Conservation (phyloP, 2,113 vertebrate species). For the Taurulus bubalis region DNA sequence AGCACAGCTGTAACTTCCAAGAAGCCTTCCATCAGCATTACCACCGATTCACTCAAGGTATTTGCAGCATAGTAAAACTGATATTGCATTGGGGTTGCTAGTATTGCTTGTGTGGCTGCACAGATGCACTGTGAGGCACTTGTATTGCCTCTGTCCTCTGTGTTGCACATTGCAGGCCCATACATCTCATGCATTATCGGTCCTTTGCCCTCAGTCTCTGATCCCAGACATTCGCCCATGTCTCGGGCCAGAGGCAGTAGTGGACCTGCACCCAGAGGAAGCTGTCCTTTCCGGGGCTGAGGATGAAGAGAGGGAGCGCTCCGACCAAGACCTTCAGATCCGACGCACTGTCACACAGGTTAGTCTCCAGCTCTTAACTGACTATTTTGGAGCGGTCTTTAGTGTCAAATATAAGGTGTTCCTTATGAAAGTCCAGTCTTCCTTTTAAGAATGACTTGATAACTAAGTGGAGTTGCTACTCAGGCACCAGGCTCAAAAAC, state of each 20-base stretch:
- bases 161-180: not conserved
- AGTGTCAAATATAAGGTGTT: not conserved
- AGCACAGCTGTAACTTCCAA: constrained; percentile 90
- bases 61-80: not conserved
- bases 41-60: constrained; percentile 94
- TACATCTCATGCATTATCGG: not conserved
- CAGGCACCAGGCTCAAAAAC: not conserved
- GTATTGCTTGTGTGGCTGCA: not conserved
- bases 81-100: not conserved
- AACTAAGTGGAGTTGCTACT: not conserved
- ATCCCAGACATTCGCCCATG: constrained; percentile 90
- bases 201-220: constrained; percentile 83
- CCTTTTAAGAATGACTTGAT: no score
- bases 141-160: not conserved
- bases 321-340: constrained; percentile 91
- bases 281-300: constrained; percentile 89
- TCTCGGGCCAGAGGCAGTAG: constrained; percentile 85
- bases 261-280: constrained; percentile 93
- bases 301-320: constrained; percentile 81
- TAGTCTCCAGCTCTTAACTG: not conserved
- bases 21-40: constrained; percentile 94
- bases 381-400: not conserved
- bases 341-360: constrained; percentile 94
- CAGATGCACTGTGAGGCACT: not conserved
- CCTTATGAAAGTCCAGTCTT: not conserved